A percentile compares a stretch with the other conserved stretches of the same genome.
Conservation (phyloP, 2,113 vertebrate genomes). For the Clarias magur region DNA sequence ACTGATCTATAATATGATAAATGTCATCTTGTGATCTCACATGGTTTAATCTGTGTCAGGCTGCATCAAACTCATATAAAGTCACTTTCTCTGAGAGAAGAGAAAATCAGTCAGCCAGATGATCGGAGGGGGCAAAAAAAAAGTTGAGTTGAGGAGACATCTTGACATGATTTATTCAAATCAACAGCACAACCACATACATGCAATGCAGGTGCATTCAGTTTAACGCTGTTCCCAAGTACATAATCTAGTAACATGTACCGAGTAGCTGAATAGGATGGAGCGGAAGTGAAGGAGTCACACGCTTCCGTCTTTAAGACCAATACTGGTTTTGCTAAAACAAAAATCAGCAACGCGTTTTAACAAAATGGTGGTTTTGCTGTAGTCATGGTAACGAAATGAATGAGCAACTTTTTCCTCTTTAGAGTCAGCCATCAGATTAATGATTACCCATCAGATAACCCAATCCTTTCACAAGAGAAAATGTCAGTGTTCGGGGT, state of each 20-base stretch:
- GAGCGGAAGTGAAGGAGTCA: background rate
- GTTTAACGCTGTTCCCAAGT: background rate
- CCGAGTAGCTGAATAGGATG: background rate
- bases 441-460: conserved; percentile 42
- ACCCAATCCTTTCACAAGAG: conserved; percentile 20
- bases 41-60: background rate
- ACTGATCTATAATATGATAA: background rate
- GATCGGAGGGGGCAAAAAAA: background rate
- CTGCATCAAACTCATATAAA: background rate
- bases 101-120: background rate
- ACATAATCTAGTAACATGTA: background rate
- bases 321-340: background rate
- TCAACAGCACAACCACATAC: background rate
- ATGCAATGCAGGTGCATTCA: background rate
- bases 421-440: conserved; percentile 29
- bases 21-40: background rate
- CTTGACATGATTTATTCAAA: background rate
- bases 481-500: background rate
- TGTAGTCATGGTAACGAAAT: conserved; percentile 29
- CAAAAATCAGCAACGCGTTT: background rate
- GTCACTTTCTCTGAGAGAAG: background rate
- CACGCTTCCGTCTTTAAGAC: background rate
- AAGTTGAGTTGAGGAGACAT: background rate
- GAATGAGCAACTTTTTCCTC: conserved; percentile 14
- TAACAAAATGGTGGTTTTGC: conserved; percentile 3